phyloP scores from a whole-genome alignment of 2,113 vertebrate species.

The Podarcis muralis region DNA sequence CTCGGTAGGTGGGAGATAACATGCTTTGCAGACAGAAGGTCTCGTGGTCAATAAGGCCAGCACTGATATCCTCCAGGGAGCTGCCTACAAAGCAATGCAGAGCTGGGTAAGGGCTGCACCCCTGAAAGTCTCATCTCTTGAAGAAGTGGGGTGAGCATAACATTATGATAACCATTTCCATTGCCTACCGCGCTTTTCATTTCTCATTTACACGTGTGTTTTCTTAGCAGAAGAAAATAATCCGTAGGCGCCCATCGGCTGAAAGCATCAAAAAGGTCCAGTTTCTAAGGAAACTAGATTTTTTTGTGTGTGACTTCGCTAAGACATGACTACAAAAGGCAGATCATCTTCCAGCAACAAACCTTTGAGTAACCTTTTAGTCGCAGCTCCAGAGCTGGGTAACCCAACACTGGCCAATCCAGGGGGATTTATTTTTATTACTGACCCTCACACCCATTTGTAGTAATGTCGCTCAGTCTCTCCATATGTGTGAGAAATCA shows the following conservation, averaged over 20 bases:
- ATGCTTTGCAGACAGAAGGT: too few relatives aligned
- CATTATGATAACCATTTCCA: background rate
- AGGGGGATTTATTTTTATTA: conserved; percentile 45
- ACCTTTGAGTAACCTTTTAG: conserved; percentile 28
- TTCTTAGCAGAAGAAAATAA: conserved; percentile 4
- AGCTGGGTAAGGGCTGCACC: too few relatives aligned
- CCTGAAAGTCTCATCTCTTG: too few relatives aligned
- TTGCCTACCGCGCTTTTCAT: background rate
- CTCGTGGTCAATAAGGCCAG: too few relatives aligned
- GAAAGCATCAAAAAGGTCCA: background rate
- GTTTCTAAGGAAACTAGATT: background rate
- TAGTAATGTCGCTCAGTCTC: background rate
- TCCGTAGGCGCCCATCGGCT: background rate
- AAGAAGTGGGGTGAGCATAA: too few relatives aligned
- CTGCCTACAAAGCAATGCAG: too few relatives aligned
- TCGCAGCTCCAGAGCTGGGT: conserved; percentile 40
- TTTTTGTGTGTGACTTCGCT: background rate
- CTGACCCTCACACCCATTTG: background rate
- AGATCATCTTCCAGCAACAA: conserved; percentile 59
- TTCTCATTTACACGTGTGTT: background rate
- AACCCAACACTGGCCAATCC: conserved; percentile 36
- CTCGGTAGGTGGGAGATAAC: too few relatives aligned
- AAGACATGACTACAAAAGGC: conserved; percentile 17
- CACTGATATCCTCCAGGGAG: too few relatives aligned
- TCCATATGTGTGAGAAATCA: background rate